Evolutionary conservation across 2,888 invertebrate species (phyloP), one percentile per base, ranked within the genome.

Genomic region (Nyleta sp.): DNA sequence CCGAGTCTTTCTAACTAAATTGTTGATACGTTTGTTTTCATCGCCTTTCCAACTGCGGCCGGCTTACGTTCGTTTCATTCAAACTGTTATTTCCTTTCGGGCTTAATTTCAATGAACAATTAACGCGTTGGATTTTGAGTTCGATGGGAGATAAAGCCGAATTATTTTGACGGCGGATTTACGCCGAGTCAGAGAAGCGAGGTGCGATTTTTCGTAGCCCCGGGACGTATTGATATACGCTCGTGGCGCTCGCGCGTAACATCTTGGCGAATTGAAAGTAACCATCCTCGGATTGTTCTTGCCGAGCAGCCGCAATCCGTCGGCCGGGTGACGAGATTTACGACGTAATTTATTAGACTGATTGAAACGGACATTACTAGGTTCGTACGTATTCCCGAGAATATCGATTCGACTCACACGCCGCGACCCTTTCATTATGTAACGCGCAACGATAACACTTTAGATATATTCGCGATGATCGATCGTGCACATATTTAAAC

Each of bases 361-460:
- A 46, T 67, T 67, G 55, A 67, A 67, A 67, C 48, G 67, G 67
- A 67, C 67, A 55, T 67, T 55, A 55, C 46, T 17, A 46, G 55
- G 65, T 42, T 24, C 38, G 28, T n/a, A n/a, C 42, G 42, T 53
- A 65, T 53, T 52, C 31, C 42, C 52, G 68, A 38, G 38, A 48
- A 50, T 70, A 70, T 70, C 70, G 70, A 59, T 59, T 46, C 31
- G 53, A 38, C 13, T 59, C 35, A 50, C 28, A 17, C 33, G 65
- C 15, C 33, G 4, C 42, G 15, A 55, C 57, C 68, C 57, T 57
- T 57, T 57, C 57, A 40, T 68, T 68, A 68, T 67, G 22, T 46
- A 67, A 67, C 46, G 35, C 31, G 20, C 13, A 46, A 46, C 18
- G 46, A 67, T 52, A 17, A 24, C 55, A 15, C 55, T 55, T 67